These are phyloP conservation scores for Siphamia tubifer DNA, from an alignment of 2,113 vertebrate genomes.

Conservation along the genomic window DNA sequence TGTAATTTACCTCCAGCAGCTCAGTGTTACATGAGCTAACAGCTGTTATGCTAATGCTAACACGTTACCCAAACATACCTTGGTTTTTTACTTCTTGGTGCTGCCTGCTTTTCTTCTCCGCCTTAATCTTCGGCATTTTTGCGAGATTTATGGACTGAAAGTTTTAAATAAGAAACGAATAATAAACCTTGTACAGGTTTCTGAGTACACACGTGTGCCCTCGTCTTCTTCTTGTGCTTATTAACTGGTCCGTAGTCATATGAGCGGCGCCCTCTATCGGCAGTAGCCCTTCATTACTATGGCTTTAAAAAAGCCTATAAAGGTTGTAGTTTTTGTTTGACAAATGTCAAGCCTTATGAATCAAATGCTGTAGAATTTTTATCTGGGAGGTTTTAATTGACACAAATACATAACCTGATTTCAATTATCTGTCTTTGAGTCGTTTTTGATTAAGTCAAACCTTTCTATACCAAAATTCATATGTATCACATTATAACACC, in stretches of 20 bases:
- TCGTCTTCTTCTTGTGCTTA: constrained; percentile 37
- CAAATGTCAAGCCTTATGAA: too few relatives aligned
- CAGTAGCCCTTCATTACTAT: accelerated
- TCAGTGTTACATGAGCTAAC: constrained; percentile 8
- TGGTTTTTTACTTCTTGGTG: constrained; percentile 80
- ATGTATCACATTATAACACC: too few relatives aligned
- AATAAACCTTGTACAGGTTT: not conserved
- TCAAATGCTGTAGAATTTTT: too few relatives aligned
- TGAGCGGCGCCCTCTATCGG: constrained; percentile 26
- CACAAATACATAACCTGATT: too few relatives aligned
- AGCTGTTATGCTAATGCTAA: constrained; percentile 32
- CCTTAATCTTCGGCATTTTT: constrained; percentile 81
- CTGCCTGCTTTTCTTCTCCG: constrained; percentile 72
- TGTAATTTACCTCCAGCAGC: not conserved
- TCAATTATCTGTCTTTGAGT: too few relatives aligned
- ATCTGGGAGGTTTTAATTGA: too few relatives aligned
- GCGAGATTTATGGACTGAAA: not conserved
- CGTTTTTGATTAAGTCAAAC: too few relatives aligned
- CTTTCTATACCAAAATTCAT: too few relatives aligned
- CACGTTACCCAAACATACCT: constrained; percentile 53
- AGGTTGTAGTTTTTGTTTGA: too few relatives aligned
- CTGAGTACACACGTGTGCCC: constrained; percentile 40
- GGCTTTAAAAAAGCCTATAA: too few relatives aligned
- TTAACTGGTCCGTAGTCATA: accelerated
- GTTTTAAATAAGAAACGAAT: not conserved